Evolutionary conservation across 2,797 vertebrate genomes (phyloP), one percentile per base, ranked within the genome.

Genomic region (Mus spretus): DNA sequence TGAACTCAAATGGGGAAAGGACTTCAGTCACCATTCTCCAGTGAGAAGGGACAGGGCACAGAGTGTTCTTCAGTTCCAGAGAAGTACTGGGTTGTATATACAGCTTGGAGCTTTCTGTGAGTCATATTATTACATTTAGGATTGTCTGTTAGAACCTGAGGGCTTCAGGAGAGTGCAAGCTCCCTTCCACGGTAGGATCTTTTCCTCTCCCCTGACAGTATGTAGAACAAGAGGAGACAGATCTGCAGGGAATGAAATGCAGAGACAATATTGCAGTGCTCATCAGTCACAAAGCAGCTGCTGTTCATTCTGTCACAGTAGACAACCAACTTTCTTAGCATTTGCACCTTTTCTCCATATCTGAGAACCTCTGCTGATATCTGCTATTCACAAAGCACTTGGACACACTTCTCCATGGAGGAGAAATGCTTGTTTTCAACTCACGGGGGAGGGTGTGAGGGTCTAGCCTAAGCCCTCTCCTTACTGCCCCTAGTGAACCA

Each of bases 11-110:
- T 26, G 75, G 55, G 61, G 80, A 89, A 92, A 95, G 85, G 78
- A 65, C 89, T 97, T 95, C 75, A 96, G 85, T 96, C 89, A 91
- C 47, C 26, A n/a, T 95, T 93, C 82, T 90, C 88, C 28, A 28
- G 53, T 63, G 82, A 77, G 82, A 67, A 70, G 70, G 28, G 63
- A 70, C 40, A 65, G 81, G 59, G 9, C 24, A 3, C 70, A 31
- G 79, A 89, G 70, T 6, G 26, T 77, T 79, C 75, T 63, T 80
- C 72, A 28, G 34, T 57, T 80, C 59, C 12, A 78, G 86, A 81
- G 70, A 81, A 4, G 57, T 50, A 22, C 88, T 85, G 47, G 87
- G 77, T 63, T 77, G 5, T n/a, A 9, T 24, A 90, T 84, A 67
- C n/a, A 84, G 24, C 89, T 78, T 88, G 26, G 24, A 85, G 55